Evolutionary conservation across 2,797 vertebrate genomes (phyloP).

Genomic region (Sternarchorhynchus goeldii): DNA sequence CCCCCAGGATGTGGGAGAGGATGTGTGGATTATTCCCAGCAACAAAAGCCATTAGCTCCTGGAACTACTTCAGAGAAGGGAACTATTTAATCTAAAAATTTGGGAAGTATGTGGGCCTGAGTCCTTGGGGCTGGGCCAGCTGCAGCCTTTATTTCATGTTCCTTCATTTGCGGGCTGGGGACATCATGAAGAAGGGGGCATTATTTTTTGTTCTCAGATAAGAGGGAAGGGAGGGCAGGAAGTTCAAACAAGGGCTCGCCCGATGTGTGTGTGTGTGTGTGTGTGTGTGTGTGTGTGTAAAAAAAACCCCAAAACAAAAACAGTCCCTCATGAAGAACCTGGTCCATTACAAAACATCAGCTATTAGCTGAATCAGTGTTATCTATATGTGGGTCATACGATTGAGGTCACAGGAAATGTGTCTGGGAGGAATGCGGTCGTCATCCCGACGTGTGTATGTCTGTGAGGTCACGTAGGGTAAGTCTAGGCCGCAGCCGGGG

Average conservation of each 20-base stretch:
- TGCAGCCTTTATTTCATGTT: constrained; percentile 71
- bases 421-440: constrained; percentile 36
- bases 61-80: constrained; percentile 82
- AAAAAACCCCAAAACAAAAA: constrained; percentile 4
- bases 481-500: constrained; percentile 10
- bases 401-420: constrained; percentile 36
- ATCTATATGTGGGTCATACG: constrained; percentile 33
- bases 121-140: constrained; percentile 73
- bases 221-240: constrained; percentile 66
- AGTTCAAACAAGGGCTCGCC: constrained; percentile 74
- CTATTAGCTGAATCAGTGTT: constrained; percentile 9
- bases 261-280: constrained; percentile 35
- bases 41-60: constrained; percentile 84
- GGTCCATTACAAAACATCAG: constrained; percentile 27
- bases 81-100: constrained; percentile 81
- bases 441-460: constrained; percentile 39
- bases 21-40: constrained; percentile 84
- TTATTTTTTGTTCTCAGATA: constrained; percentile 68
- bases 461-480: constrained; percentile 49
- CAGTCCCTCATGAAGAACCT: constrained; percentile 12
- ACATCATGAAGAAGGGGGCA: constrained; percentile 57
- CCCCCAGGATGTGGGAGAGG: constrained; percentile 84
- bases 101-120: constrained; percentile 79
- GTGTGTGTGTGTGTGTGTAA: background rate
- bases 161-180: constrained; percentile 60